Conservation (phyloP, 1,140 invertebrate species). For the Diachasma alloeum region DNA sequence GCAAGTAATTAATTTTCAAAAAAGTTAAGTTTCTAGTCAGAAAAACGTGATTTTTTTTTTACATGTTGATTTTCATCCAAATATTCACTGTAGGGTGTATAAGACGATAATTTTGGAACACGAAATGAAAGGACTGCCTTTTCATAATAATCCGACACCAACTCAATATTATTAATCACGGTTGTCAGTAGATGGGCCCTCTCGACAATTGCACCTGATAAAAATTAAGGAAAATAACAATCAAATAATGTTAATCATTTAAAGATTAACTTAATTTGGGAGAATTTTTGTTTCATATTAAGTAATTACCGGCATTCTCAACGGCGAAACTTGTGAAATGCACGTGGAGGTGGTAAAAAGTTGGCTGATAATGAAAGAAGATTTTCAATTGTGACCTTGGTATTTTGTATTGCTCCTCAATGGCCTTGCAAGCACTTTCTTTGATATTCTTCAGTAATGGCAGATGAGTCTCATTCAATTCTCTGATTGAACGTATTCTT, state of each 20-base stretch:
- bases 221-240: too few relatives aligned
- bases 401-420: slow-evolving; percentile 82
- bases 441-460: slow-evolving; percentile 85
- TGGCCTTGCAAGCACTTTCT: slow-evolving; percentile 75
- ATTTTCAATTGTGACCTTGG: slow-evolving; percentile 76
- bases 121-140: slow-evolving; percentile 79
- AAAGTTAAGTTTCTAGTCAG: too few relatives aligned
- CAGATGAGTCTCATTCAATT: slow-evolving; percentile 81
- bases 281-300: slow-evolving; percentile 25
- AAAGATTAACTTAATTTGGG: slow-evolving; percentile 7
- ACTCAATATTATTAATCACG: slow-evolving; percentile 92
- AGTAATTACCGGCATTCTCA: slow-evolving; percentile 76
- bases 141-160: slow-evolving; percentile 84
- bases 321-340: slow-evolving; percentile 89
- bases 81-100: slow-evolving; percentile 6
- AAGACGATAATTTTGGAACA: slow-evolving; percentile 54
- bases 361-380: slow-evolving; percentile 96
- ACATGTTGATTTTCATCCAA: not conserved
- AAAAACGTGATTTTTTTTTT: not conserved
- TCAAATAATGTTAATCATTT: too few relatives aligned
- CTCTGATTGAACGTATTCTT: slow-evolving; percentile 83
- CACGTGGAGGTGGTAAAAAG: slow-evolving; percentile 95
- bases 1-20: not conserved
- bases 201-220: slow-evolving; percentile 76
- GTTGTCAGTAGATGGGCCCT: slow-evolving; percentile 85